phyloP scores from a whole-genome alignment of 2,888 invertebrate species.

The Plebejus argus region DNA sequence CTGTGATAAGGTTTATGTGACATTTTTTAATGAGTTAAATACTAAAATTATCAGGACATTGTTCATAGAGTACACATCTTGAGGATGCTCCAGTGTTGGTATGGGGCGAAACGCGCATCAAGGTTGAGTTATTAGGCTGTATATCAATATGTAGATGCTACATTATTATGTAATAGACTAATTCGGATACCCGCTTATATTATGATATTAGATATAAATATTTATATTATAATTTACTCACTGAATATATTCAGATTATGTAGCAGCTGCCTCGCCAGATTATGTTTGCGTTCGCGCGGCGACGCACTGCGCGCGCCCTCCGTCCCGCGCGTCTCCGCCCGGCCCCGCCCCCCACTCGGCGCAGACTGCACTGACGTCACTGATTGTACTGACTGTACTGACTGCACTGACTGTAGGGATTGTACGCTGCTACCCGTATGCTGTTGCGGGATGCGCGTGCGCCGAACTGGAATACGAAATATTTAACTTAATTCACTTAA shows the following conservation, averaged over 20 bases:
- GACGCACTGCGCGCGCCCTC: conserved; percentile 62
- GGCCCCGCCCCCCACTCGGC: conserved; percentile 37
- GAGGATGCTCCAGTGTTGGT: too few species aligned
- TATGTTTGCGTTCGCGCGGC: conserved; percentile 64
- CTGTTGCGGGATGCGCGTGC: conserved; percentile 68
- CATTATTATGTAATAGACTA: too few species aligned
- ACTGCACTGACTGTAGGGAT: conserved; percentile 57
- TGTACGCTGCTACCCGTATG: conserved; percentile 74
- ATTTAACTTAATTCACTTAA: too few species aligned
- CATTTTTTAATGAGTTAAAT: too few species aligned
- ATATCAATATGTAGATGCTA: too few species aligned
- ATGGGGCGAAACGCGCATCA: too few species aligned
- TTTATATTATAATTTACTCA: conserved; percentile 51
- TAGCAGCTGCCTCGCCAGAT: conserved; percentile 87
- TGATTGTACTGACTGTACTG: conserved; percentile 48
- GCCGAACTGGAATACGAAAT: conserved; percentile 47
- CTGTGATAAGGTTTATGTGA: conserved; percentile 24
- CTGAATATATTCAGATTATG: conserved; percentile 91
- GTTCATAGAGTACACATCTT: too few species aligned
- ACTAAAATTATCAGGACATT: too few species aligned
- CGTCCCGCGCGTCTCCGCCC: conserved; percentile 47
- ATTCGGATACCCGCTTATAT: too few species aligned
- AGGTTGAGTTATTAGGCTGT: too few species aligned
- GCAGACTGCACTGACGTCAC: conserved; percentile 41
- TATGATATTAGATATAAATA: too few species aligned